Evolutionary conservation across 2,888 invertebrate species (phyloP), one percentile per base, ranked within the genome.

Genomic region (Eustalomyia histrio): DNA sequence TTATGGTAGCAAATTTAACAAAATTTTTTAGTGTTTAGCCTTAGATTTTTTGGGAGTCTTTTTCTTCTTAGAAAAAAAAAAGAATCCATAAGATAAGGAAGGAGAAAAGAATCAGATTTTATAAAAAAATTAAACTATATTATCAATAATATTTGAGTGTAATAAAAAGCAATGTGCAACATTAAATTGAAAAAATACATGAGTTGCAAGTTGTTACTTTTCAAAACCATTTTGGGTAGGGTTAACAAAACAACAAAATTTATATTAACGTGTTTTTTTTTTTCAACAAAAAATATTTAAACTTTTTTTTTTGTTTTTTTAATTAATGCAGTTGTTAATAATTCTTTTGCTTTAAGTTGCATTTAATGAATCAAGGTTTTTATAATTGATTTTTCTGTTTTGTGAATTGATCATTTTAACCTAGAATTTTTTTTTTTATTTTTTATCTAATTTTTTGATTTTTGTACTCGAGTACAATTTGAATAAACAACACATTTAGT

Each of bases 341-440:
- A 21, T 18, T 16, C 21, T 55, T 60, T 57, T 47, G 57, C 61
- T 39, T 9, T 39, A 73, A 79, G 67, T 63, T 50, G 55, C 50
- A 63, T 73, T 57, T 50, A 73, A 57, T 73, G 61, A 61, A 72
- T 73, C 78, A 78, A 78, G 72, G 78, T 67, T 61, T 43, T 72
- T n/a, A 52, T 55, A 21, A 12, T 39, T 39, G 39, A 12, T 39
- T 39, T 14, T 39, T 39, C 5, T 71, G 50, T 24, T 55, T 21
- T 16, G 58, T 52, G 33, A 33, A 61, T 24, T 47, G 67, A 57
- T 61, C 67, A 68, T 50, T 79, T 79, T 68, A 68, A 73, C 78
- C 78, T 79, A 79, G 78, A 79, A 79, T 63, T 79, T 73, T 47
- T 33, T 35, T 21, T 24, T 9, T 55, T 47, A 50, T 53, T 63